Evolutionary conservation across 2,113 vertebrate genomes (phyloP), one percentile per base, ranked within the genome.

Genomic region (Pangasianodon gigas): DNA sequence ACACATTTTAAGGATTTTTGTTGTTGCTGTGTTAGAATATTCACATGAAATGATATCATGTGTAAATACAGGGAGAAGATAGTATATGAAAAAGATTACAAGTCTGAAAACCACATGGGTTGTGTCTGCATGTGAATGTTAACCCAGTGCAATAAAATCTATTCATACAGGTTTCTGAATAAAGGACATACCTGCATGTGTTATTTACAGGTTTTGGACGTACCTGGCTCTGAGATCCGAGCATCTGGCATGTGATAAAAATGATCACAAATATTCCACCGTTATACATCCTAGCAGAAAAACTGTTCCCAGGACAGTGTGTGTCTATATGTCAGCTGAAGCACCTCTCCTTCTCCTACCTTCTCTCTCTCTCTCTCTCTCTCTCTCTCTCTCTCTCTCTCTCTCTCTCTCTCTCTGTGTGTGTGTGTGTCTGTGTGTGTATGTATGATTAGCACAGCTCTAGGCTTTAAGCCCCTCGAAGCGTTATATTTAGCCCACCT

Each of bases 171-270:
- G 18, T 82, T 19, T 18, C 29, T 79, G 48, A 48, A 44, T 4
- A 77, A 11, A 80, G 21, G 3, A 48, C 0, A 26, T 79, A 51
- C 29, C 29, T 37, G 51, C 13, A 24, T 60, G 37, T 19, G 51
- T 56, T 21, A 37, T 83, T 19, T 58, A 83, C 11, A 3, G 44
- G 1, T 19, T 52, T 32, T 4, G 44, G n/a, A 71, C 62, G 13
- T 54, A 77, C 91, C 85, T 92, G 87, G n/a, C 84, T 81, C 41
- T 88, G 86, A 85, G 87, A 89, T 83, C 67, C 65, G 51, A 81
- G 52, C 71, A 89, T 16, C 18, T 89, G 90, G 62, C 88, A 88
- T 60, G 83, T 67, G 11, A 79, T 77, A 54, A 92, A 3, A 18
- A 90, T 24, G 6, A 89, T 11, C n/a, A 62, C 6, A 75, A 90